Conservation (phyloP, 2,797 vertebrate genomes). For the Hydrophis major region DNA sequence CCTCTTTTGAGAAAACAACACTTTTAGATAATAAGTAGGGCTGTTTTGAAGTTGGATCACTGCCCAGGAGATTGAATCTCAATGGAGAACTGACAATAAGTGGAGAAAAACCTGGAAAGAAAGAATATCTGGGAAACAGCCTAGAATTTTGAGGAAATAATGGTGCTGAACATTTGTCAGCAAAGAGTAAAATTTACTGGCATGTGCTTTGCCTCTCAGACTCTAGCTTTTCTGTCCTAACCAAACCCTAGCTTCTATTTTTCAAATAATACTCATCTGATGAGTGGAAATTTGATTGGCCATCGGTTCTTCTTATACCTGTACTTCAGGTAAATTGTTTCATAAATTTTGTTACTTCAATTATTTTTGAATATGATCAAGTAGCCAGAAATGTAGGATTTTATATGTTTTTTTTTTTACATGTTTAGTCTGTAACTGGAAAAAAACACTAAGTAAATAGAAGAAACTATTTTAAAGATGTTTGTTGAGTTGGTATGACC, state of each 20-base stretch:
- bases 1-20: neutral
- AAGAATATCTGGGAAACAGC: neutral
- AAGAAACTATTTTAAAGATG: neutral
- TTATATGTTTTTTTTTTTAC: neutral
- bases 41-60: neutral
- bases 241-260: neutral
- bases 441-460: neutral
- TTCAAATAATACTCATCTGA: neutral
- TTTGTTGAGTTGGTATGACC: neutral
- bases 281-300: neutral
- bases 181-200: neutral
- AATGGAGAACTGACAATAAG: neutral
- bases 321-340: neutral
- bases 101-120: neutral
- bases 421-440: neutral
- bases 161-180: neutral
- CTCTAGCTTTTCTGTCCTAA: neutral
- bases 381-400: neutral
- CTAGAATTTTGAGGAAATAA: neutral
- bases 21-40: neutral
- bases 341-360: neutral
- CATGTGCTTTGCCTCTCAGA: neutral
- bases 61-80: neutral
- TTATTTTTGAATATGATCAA: neutral
- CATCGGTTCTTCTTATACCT: neutral